Percentiles rank a stretch among this genome's conserved stretches.
Conservation (phyloP, 2,888 invertebrate species). For the Lycocerus yunnanus region DNA sequence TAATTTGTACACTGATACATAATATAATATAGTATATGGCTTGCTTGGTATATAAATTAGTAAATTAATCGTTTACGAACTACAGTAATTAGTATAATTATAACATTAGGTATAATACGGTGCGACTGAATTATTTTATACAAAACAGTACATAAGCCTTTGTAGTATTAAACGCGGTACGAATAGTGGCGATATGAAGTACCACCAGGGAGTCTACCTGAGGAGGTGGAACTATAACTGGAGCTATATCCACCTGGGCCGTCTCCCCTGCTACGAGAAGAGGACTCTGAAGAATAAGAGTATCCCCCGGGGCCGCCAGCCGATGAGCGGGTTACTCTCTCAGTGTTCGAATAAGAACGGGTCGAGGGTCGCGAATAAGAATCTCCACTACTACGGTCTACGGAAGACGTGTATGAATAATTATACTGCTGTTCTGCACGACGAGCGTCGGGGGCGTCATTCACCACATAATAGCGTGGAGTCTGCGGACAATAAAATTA, state of each 20-base stretch:
- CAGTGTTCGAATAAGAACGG: slow-evolving; percentile 69
- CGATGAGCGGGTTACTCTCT: slow-evolving; percentile 68
- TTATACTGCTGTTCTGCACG: slow-evolving; percentile 84
- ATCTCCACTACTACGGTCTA: slow-evolving; percentile 61
- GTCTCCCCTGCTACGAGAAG: slow-evolving; percentile 68
- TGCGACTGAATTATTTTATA: not conserved
- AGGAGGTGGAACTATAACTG: slow-evolving; percentile 77
- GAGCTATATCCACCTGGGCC: slow-evolving; percentile 80
- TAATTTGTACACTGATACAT: not conserved
- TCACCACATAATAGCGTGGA: slow-evolving; percentile 86
- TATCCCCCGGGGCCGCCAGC: slow-evolving; percentile 72
- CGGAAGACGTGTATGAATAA: slow-evolving; percentile 75
- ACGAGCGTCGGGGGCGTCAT: slow-evolving; percentile 72
- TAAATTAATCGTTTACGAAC: not conserved
- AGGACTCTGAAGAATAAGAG: slow-evolving; percentile 75
- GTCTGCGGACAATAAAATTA: slow-evolving; percentile 65
- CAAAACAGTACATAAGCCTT: not conserved
- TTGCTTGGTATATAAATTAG: not conserved
- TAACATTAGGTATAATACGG: not conserved
- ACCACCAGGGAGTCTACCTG: slow-evolving; percentile 83
- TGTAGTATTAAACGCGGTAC: slow-evolving; percentile 78
- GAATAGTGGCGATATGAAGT: slow-evolving; percentile 84
- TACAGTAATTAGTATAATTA: not conserved
- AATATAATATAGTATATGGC: no score
- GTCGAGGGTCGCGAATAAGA: slow-evolving; percentile 67